Base-by-base conservation (phyloP, 2,888 invertebrate genomes). In the Baccha elongata region DNA sequence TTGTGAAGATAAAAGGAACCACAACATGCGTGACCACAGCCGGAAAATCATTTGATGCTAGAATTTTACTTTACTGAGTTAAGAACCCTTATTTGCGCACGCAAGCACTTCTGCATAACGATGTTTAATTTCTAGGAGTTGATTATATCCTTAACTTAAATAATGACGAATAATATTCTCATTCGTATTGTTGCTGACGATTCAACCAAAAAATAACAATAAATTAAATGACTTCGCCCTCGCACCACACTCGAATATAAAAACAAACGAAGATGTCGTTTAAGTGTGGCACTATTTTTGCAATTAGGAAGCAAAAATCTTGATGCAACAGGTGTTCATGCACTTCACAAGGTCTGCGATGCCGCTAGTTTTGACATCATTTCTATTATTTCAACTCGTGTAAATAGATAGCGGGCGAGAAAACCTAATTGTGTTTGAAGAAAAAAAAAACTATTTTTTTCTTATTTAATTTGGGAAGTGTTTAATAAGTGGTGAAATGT, bases 11-110 rank as follows among this genome's bases (percentile, higher is more conserved):
- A 23, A 23, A 50, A 44, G 35, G 32, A 8, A 17, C 35, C 19
- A 1, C 15, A 53, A 21, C 7, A 68, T 44, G 52, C 26, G 58
- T 35, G 42, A 67, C 48, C 44, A 67, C 19, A 60, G 37, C 52
- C 78, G 58, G 65, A 37, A 40, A 53, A 67, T 62, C 42, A 73
- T 79, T 74, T 55, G 26, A 68, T 73, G 60, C 52, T 32, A 44
- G 42, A 46, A 37, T 68, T 68, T 71, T 48, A 29, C n/a, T 64
- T 50, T 69, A 37, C 58, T 53, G 40, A 29, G 58, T 64, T 64
- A 80, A 48, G 29, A 58, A 44, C 37, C 44, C 69, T 64, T 64
- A 52, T 35, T 52, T 15, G n/a, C 13, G 37, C 40, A 46, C 37
- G 58, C 55, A 13, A 35, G 21, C 37, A 42, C 42, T 40, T 58